These are phyloP conservation scores for Ametastegia equiseti DNA, from an alignment of 2,888 invertebrate species.

Conservation along the genomic window DNA sequence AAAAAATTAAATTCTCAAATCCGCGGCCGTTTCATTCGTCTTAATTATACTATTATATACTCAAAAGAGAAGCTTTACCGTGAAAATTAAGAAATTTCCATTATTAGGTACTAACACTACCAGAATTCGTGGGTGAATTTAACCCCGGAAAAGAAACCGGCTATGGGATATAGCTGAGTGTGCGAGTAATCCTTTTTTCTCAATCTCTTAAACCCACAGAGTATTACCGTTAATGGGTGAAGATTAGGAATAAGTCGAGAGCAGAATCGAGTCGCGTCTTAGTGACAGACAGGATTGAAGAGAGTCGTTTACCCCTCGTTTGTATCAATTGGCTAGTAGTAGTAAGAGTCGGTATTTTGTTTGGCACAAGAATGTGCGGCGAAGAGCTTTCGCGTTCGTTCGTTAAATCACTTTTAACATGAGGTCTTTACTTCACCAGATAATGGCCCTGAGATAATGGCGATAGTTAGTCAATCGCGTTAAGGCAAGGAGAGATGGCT, in stretches of 20 bases:
- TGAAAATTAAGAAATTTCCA: neutral
- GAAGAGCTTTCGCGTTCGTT: neutral
- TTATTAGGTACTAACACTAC: neutral
- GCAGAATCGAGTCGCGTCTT: neutral
- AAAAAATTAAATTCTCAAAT: too few species aligned
- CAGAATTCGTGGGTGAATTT: slow-evolving; percentile 65
- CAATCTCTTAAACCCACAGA: neutral
- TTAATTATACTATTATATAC: too few species aligned
- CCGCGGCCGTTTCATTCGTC: too few species aligned
- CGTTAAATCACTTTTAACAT: neutral
- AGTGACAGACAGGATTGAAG: slow-evolving; percentile 10
- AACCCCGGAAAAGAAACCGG: slow-evolving; percentile 64
- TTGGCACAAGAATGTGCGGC: neutral
- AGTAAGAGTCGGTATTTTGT: slow-evolving; percentile 3
- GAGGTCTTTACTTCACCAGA: neutral
- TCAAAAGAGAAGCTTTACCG: too few species aligned
- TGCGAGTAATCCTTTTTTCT: neutral
- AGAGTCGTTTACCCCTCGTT: slow-evolving; percentile 24
- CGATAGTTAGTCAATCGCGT: neutral
- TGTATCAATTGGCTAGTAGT: slow-evolving; percentile 36
- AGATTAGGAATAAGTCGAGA: slow-evolving; percentile 18
- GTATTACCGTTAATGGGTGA: neutral
- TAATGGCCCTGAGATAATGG: neutral
- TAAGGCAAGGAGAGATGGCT: too few species aligned
- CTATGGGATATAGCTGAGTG: slow-evolving; percentile 3